Evolutionary conservation across 2,888 invertebrate species (phyloP), one percentile per base, ranked within the genome.

Genomic region (Petrolisthes manimaculis): DNA sequence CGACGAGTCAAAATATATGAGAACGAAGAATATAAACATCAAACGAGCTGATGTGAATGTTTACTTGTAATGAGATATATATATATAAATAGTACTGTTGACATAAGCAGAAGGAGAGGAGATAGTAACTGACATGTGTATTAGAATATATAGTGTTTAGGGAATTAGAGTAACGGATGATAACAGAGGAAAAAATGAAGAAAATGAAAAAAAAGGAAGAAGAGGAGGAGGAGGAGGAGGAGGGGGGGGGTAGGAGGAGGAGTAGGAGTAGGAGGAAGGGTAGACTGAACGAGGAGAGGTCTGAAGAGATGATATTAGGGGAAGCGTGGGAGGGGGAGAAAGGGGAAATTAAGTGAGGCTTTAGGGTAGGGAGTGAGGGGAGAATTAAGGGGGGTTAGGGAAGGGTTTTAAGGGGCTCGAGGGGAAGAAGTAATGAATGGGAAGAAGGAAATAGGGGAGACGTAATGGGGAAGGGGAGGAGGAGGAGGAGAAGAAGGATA

Each of bases 261-360:
- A n/a, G 78, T 3, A 12, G 24, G 61, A 61, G 61, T 0, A 18
- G 9, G 71, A 71, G 71, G 21, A 21, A 71, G 71, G 6, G 12
- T 37, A 37, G 0, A 37, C 37, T 37, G 37, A 37, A 37, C 37
- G 37, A 37, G 37, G 37, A 37, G 37, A 37, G 37, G 37, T 37
- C 37, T 37, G 37, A 37, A 37, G 37, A 37, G 21, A 21, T 12
- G 71, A 21, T 14, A 21, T 14, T 6, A 12, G 56, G n/a, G 53
- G 24, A 54, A 54, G 53, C 79, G 8, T n/a, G 79, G 56, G 21
- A 79, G 79, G 56, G 54, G 51, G 54, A 79, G 79, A 51, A 37
- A 53, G 21, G 79, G 79, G 14, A 55, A 54, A 54, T 55, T 55
- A 18, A 55, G 5, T 14, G 9, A 18, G 54, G n/a, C 18, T 54